Percentiles rank a stretch among this genome's conserved stretches.
Conservation (phyloP, 1,140 invertebrate species). For the Zaprionus taronus region DNA sequence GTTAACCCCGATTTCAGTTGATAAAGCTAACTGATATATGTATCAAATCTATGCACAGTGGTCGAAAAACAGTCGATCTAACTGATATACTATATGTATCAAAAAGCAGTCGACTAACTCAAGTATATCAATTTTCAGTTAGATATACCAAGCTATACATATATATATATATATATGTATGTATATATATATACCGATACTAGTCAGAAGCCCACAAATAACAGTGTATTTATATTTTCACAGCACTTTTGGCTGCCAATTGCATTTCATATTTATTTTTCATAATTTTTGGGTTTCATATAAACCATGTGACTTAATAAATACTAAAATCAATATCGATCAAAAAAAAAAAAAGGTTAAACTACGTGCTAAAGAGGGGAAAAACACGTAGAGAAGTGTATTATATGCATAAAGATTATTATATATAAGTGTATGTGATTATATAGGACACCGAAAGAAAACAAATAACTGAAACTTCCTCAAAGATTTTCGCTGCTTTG, state of each 20-base stretch:
- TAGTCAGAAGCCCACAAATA: not conserved
- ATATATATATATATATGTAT: no score
- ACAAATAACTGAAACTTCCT: slow-evolving; percentile 30
- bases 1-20: not conserved
- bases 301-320: slow-evolving; percentile 80
- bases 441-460: slow-evolving; percentile 58
- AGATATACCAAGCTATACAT: not conserved
- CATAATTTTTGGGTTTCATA: slow-evolving; percentile 76
- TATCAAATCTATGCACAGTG: not conserved
- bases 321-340: slow-evolving; percentile 57
- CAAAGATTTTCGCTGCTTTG: slow-evolving; percentile 6
- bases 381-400: slow-evolving; percentile 40
- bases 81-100: no score
- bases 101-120: not conserved
- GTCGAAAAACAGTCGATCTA: not conserved
- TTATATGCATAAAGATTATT: slow-evolving; percentile 13
- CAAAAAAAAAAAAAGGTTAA: slow-evolving; percentile 60
- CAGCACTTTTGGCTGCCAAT: slow-evolving; percentile 63
- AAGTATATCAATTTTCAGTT: not conserved
- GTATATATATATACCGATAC: no score
- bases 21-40: not conserved
- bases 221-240: slow-evolving; percentile 44
- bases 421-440: slow-evolving; percentile 13
- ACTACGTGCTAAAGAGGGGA: slow-evolving; percentile 49
- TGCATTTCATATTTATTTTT: slow-evolving; percentile 69